Base-by-base conservation (phyloP, 2,888 invertebrate genomes). In the Achlya flavicornis region DNA sequence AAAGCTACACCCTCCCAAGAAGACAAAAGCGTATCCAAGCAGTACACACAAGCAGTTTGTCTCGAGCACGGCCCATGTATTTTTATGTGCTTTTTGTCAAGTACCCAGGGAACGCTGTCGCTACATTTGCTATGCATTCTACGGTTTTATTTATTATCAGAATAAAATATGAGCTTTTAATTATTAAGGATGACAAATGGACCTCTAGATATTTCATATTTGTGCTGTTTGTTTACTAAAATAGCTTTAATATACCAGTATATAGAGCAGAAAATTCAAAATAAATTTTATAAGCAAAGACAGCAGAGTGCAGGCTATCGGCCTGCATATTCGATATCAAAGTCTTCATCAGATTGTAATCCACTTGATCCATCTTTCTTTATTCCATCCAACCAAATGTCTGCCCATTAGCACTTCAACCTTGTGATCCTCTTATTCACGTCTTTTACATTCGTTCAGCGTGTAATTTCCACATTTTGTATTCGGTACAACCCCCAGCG, bases 81-180 rank as follows among this genome's bases (percentile, higher is more conserved):
- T 77, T 76, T 76, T 77, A 76, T 74, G 74, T 70, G 57, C 60
- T 65, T 53, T 48, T 59, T 69, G 76, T 77, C 75, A 73, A 77
- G 76, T 77, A 76, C 59, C 14, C 4, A 7, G 19, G 41, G 12
- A 19, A 41, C 38, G 16, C n/a, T 60, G 4, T 16, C 60, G 60
- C 41, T 60, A 60, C 41, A 60, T 43, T 43, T 60, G 38, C 14
- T n/a, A 38, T 16, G 26, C 12, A 3, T 10, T 12, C 12, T 60
- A 19, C 26, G 19, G 43, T 19, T 60, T 41, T 60, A 19, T 10
- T 16, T 60, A 59, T 16, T 26, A 60, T 14, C 60, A 60, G 43
- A 19, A 11, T 41, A 60, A 41, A 60, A 26, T 58, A 41, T 26
- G 19, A 19, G 19, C 43, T 26, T 41, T 26, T 26, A 14, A 11